These are phyloP conservation scores for Limnodromus scolopaceus DNA, from an alignment of 2,797 vertebrate species.

Conservation along the genomic window DNA sequence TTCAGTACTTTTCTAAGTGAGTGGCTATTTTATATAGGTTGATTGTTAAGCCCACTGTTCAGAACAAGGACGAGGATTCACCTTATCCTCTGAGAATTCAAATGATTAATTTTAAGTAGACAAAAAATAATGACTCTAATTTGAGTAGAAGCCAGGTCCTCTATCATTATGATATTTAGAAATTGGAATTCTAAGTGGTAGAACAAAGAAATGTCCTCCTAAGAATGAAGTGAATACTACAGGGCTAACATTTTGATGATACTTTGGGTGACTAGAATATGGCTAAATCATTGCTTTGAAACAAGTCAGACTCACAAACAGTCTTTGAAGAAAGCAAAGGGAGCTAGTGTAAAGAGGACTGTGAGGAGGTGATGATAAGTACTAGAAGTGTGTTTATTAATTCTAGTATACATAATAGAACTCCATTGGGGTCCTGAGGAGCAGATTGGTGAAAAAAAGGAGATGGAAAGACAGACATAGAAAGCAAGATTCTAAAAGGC, in stretches of 20 bases:
- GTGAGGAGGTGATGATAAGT: constrained; percentile 27
- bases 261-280: not conserved
- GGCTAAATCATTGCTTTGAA: not conserved
- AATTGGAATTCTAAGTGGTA: not conserved
- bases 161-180: not conserved
- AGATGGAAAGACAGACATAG: not conserved
- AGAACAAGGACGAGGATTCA: not conserved
- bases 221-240: not conserved
- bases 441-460: not conserved
- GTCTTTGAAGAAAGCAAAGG: constrained; percentile 1
- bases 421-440: not conserved
- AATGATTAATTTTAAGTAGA: not conserved
- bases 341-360: constrained; percentile 29
- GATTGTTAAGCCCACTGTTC: not conserved
- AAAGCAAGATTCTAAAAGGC: not conserved
- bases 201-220: not conserved
- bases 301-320: not conserved
- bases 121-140: not conserved
- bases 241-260: not conserved
- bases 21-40: not conserved
- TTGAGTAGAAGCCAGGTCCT: not conserved
- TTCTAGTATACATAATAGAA: constrained; percentile 27
- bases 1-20: not conserved
- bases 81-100: not conserved
- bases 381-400: not conserved